Percentiles rank a stretch among this genome's conserved stretches.
phyloP scores from a whole-genome alignment of 2,113 vertebrate genomes.

The Phaetusa simplex region DNA sequence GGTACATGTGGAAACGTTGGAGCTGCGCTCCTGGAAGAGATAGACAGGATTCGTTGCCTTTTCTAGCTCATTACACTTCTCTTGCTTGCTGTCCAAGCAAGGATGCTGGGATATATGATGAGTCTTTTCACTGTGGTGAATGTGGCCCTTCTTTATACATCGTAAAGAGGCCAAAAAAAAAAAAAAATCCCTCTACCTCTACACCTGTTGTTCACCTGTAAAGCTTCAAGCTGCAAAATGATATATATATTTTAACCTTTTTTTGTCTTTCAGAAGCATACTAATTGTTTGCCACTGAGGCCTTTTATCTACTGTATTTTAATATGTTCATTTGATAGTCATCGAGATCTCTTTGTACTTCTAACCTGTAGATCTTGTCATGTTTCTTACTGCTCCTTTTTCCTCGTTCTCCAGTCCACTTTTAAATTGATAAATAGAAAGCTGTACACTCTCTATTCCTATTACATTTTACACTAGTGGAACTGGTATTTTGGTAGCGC shows the following conservation, averaged over 20 bases:
- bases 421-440: slow-evolving; percentile 63
- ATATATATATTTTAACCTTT: slow-evolving; percentile 56
- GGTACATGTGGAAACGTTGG: slow-evolving; percentile 39
- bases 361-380: slow-evolving; percentile 40
- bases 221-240: slow-evolving; percentile 46
- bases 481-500: slow-evolving; percentile 67
- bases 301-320: slow-evolving; percentile 62
- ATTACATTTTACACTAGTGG: slow-evolving; percentile 53
- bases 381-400: slow-evolving; percentile 55
- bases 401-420: slow-evolving; percentile 41
- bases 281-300: slow-evolving; percentile 61
- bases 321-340: slow-evolving; percentile 56
- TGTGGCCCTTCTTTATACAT: slow-evolving; percentile 64
- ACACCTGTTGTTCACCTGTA: slow-evolving; percentile 62
- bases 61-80: slow-evolving; percentile 61
- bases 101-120: slow-evolving; percentile 64
- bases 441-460: slow-evolving; percentile 45
- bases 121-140: slow-evolving; percentile 69
- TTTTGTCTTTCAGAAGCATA: slow-evolving; percentile 58
- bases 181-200: slow-evolving; percentile 61
- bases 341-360: slow-evolving; percentile 52
- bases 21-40: slow-evolving; percentile 58
- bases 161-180: slow-evolving; percentile 60
- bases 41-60: slow-evolving; percentile 49
- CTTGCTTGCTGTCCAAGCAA: slow-evolving; percentile 64